Evolutionary conservation across 2,113 vertebrate genomes (phyloP).

Genomic region (Gobio gobio): DNA sequence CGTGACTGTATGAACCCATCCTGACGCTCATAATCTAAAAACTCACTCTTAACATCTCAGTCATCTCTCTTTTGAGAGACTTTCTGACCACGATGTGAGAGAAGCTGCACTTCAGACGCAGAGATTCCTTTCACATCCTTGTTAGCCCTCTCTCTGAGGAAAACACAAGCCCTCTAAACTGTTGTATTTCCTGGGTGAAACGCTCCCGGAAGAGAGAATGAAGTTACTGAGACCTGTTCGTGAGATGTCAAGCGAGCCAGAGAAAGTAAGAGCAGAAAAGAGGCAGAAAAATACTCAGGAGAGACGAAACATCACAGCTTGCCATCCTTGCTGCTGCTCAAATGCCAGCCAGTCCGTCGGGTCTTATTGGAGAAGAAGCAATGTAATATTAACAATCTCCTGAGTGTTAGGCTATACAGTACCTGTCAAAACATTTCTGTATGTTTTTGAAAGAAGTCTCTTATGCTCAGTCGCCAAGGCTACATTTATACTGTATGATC

Average conservation of each 20-base stretch:
- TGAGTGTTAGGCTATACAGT: background rate
- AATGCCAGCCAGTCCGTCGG: background rate
- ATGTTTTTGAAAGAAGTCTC: no score
- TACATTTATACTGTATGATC: no score
- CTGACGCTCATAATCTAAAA: background rate
- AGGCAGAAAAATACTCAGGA: constrained; percentile 23
- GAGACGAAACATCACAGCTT: background rate
- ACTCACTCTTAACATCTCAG: background rate
- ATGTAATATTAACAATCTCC: background rate
- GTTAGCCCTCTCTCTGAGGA: background rate
- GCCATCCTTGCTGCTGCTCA: background rate
- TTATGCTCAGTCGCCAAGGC: no score
- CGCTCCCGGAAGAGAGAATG: constrained; percentile 3
- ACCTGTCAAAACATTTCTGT: no score
- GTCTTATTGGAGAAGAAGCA: background rate
- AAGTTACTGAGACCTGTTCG: background rate
- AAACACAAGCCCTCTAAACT: constrained; percentile 7
- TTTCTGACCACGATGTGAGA: background rate
- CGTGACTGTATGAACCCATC: constrained; percentile 2
- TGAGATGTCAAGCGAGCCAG: constrained; percentile 20
- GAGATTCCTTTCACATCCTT: background rate
- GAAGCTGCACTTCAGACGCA: background rate
- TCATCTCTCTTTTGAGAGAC: background rate
- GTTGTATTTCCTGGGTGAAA: constrained; percentile 3
- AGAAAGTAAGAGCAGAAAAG: background rate